These are phyloP conservation scores for Tiliacea aurago DNA, from an alignment of 2,888 invertebrate species.

Conservation along the genomic window DNA sequence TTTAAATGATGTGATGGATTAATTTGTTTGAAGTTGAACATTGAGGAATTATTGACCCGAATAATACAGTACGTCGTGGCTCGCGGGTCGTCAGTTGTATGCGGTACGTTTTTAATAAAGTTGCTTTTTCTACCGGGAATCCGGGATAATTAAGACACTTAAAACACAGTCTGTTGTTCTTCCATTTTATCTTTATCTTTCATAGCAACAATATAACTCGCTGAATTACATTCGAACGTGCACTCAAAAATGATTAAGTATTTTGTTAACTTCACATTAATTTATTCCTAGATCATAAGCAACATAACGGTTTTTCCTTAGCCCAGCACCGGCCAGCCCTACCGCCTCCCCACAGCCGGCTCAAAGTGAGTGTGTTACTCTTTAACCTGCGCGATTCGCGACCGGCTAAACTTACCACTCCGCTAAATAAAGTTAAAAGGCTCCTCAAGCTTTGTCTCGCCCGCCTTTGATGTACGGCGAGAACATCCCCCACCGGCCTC, in stretches of 20 bases:
- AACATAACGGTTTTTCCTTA: neutral
- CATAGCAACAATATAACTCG: neutral
- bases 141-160: neutral
- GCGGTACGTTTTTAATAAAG: constrained; percentile 1
- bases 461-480: constrained; percentile 88
- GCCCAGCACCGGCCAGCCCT: constrained; percentile 74
- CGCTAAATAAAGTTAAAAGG: constrained; percentile 91
- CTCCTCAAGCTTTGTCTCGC: constrained; percentile 90
- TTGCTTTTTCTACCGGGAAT: neutral
- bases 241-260: neutral
- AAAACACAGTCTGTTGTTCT: neutral
- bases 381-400: constrained; percentile 91
- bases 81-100: constrained; percentile 5
- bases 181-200: too few species aligned
- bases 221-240: neutral
- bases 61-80: constrained; percentile 23
- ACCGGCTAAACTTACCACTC: constrained; percentile 91
- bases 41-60: constrained; percentile 30
- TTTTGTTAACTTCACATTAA: neutral
- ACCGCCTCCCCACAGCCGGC: constrained; percentile 70
- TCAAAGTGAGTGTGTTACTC: constrained; percentile 91
- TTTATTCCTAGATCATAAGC: neutral
- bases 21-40: constrained; percentile 44
- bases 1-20: constrained; percentile 67
- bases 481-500: constrained; percentile 71